Base-by-base conservation (phyloP, 2,888 invertebrate species). In the Proisotoma minuta region DNA sequence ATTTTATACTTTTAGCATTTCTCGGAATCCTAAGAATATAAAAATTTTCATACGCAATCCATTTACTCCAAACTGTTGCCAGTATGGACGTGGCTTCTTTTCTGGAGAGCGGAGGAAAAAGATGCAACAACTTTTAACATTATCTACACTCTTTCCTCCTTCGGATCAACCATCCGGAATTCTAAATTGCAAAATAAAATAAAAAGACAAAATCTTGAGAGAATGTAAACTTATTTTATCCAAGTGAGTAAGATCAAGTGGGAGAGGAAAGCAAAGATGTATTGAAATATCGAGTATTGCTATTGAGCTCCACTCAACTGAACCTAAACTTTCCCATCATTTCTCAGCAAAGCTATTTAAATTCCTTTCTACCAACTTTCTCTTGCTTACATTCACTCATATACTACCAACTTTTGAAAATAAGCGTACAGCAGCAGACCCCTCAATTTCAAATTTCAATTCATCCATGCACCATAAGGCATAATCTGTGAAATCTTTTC, bases 311-410 rank as follows among this genome's bases (percentile, higher is more conserved):
- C 43, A 43, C 43, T 43, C 43, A n/a, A 20, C 43, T 43, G 43
- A 43, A 43, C n/a, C 43, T 43, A 43, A 43, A 43, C 43, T 43
- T 43, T 43, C 43, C 18, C 43, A 43, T 43, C 43, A 43, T 43
- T 43, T 43, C 4, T 5, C 18, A 43, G 18, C 18, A 43, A 43
- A 43, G 43, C 43, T 27, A 15, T 56, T 39, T 43, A 56, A 56
- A 56, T 56, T 56, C 56, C 56, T 56, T 56, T 56, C 56, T 56
- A 56, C 56, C 29, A 56, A 47, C 56, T 56, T 56, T 56, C 56
- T 56, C 47, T 4, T 22, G n/a, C 20, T 56, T 56, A 15, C 43
- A 43, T 43, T 49, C 23, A 5, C 20, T 34, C 34, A 34, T 8
- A n/a, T n/a, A n/a, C n/a, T n/a, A 34, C 34, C 43, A 43, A 20